These are phyloP conservation scores for Trissoscelio sp. DNA, from an alignment of 2,888 invertebrate genomes.

Conservation along the genomic window DNA sequence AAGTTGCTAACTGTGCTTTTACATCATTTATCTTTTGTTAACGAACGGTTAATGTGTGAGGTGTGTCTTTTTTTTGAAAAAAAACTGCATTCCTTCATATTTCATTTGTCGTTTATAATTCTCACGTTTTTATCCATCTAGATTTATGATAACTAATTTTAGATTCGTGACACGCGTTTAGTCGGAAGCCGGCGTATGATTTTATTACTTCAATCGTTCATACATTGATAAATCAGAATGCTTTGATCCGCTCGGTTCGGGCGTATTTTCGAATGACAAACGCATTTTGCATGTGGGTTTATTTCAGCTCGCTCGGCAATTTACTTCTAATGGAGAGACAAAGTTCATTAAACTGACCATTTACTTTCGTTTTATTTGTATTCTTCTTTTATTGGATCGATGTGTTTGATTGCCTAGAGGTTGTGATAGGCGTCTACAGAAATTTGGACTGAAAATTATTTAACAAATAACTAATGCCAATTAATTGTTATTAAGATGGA, in stretches of 20 bases:
- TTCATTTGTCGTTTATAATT: not conserved
- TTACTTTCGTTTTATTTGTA: conserved; percentile 33
- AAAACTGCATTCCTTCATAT: not conserved
- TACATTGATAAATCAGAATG: conserved; percentile 47
- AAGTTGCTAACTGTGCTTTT: not conserved
- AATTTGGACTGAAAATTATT: conserved; percentile 5
- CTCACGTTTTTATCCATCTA: not conserved
- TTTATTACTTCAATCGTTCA: conserved; percentile 44
- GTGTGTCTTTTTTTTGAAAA: not conserved
- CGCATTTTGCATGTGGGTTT: conserved; percentile 55
- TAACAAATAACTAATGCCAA: no score
- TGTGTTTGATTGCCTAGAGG: conserved; percentile 12
- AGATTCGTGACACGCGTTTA: conserved; percentile 1
- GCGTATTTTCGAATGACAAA: conserved; percentile 37
- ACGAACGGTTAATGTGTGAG: not conserved
- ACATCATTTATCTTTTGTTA: not conserved
- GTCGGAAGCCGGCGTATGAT: conserved; percentile 9
- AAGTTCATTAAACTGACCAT: conserved; percentile 50
- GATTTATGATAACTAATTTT: conserved; percentile 10
- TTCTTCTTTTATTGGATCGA: conserved; percentile 1
- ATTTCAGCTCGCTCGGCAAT: conserved; percentile 34
- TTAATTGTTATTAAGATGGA: no score
- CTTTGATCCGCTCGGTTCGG: conserved; percentile 24
- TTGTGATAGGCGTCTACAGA: conserved; percentile 10
- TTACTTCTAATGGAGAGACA: conserved; percentile 43